Base-by-base conservation (phyloP, 2,888 invertebrate genomes). In the Himalopsyche tibetana region DNA sequence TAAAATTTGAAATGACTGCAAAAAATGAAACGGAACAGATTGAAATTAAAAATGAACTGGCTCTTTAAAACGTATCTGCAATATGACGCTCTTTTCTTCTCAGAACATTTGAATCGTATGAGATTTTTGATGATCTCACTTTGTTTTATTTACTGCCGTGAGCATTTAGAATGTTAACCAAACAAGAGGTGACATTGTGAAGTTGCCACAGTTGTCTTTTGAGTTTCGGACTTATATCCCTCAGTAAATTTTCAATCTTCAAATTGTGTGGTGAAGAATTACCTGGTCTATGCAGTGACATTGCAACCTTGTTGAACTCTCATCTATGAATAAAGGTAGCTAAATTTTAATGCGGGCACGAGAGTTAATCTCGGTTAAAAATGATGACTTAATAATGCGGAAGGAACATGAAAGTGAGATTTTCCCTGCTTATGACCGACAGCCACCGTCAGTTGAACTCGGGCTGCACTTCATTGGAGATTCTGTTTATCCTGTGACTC, bases 221-320 rank as follows among this genome's bases (percentile, higher is more conserved):
- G 6, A 19, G 63, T 19, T 19, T 63, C 28, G 19, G n/a, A 63
- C 28, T 12, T 19, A 15, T 19, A 56, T 28, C 28, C n/a, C 19
- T 63, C n/a, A 63, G 63, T 63, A 63, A 63, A 63, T 63, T 63
- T n/a, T 19, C 63, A 28, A 63, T 63, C 28, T 11, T 9, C 63
- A 63, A 51, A 63, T 63, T 63, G 63, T 63, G 63, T 19, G 19
- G 63, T 63, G 8, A 63, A 19, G 28, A 11, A 19, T 63, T 19
- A 6, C 19, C 28, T 15, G 63, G 28, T 19, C 51, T 63, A 19
- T 15, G 28, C 28, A 6, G 63, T 19, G 63, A 63, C 8, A 19
- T 63, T 63, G 63, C 6, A 63, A 19, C 28, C 19, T 3, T 19
- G 63, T 28, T 63, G 63, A 63, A 63, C 63, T 63, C 63, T 63